A percentile compares a stretch with the other conserved stretches of the same genome.
phyloP scores from a whole-genome alignment of 2,113 vertebrate genomes.

The Cephalopterus ornatus region DNA sequence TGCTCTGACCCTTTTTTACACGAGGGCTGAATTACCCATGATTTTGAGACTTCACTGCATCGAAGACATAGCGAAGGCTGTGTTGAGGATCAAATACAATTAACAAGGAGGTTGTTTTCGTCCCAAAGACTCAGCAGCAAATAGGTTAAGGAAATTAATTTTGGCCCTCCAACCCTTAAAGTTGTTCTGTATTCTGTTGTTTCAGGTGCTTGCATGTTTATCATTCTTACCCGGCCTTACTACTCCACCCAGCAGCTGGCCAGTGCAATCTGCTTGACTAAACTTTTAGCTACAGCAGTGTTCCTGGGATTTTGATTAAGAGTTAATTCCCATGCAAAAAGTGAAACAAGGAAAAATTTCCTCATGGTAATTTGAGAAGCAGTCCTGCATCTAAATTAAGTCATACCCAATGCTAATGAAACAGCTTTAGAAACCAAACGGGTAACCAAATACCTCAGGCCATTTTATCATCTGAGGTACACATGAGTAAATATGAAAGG shows the following conservation, averaged over 20 bases:
- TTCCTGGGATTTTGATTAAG: neutral
- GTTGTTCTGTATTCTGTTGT: neutral
- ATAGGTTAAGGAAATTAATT: neutral
- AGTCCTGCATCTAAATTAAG: neutral
- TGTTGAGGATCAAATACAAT: neutral
- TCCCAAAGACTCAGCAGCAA: neutral
- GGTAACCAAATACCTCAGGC: neutral
- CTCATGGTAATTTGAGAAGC: neutral
- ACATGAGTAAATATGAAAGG: neutral
- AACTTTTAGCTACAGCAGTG: neutral
- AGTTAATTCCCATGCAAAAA: neutral
- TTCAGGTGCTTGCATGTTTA: neutral
- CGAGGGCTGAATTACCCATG: neutral
- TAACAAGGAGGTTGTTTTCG: neutral
- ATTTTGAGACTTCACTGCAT: neutral
- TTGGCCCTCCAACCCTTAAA: neutral
- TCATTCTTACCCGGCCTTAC: neutral
- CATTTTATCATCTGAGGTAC: neutral
- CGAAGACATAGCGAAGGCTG: neutral
- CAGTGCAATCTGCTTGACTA: neutral
- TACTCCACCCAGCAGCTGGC: neutral
- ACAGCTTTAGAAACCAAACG: neutral
- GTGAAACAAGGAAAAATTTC: neutral
- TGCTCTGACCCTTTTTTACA: neutral
- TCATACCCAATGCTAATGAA: neutral